Conservation (phyloP, 2,797 vertebrate genomes). For the Botia kubotai region DNA sequence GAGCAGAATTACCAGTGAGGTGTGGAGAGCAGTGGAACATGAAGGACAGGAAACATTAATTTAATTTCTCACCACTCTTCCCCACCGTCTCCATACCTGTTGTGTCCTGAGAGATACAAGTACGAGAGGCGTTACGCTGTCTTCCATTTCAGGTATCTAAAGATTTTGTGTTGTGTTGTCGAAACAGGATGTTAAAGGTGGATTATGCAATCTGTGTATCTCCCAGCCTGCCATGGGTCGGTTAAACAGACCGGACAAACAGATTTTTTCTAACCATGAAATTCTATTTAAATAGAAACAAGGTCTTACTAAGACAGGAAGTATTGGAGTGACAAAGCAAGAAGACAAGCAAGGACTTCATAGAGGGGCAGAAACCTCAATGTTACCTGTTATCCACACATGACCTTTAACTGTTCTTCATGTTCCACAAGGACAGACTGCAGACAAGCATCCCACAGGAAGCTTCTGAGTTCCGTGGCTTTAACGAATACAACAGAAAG, state of each 20-base stretch:
- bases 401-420: constrained; percentile 50
- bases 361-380: constrained; percentile 14
- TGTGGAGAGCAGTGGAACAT: constrained; percentile 55
- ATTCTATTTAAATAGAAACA: too few species aligned
- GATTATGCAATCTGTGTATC: too few species aligned
- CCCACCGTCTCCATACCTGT: too few species aligned
- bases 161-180: too few species aligned
- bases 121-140: too few species aligned
- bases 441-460: constrained; percentile 28
- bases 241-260: too few species aligned
- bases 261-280: too few species aligned
- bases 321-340: constrained; percentile 22
- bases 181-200: too few species aligned
- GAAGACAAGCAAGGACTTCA: neutral
- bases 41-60: constrained; percentile 62
- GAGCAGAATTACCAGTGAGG: constrained; percentile 60
- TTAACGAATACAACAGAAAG: constrained; percentile 45
- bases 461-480: constrained; percentile 32
- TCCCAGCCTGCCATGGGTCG: too few species aligned
- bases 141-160: neutral
- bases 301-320: neutral
- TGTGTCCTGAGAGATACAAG: too few species aligned
- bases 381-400: constrained; percentile 21
- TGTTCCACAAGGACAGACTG: neutral
- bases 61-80: constrained; percentile 1